Conservation (phyloP, 2,113 vertebrate species). For the Gadus macrocephalus region DNA sequence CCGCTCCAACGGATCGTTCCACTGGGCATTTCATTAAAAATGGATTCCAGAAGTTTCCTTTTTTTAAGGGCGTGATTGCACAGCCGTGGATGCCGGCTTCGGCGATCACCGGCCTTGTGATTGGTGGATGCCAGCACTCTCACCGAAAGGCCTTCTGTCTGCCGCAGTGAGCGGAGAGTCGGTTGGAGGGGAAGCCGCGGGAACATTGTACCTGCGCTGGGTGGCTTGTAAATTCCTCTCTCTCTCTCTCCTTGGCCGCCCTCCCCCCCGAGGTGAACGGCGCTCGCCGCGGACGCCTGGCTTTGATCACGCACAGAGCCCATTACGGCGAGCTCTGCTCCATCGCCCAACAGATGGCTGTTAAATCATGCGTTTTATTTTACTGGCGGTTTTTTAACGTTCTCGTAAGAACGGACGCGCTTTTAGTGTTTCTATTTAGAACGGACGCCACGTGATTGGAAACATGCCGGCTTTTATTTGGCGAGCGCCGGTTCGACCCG, state of each 20-base stretch:
- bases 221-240: conserved; percentile 59
- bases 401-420: conserved; percentile 60
- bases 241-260: conserved; percentile 32
- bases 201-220: conserved; percentile 54
- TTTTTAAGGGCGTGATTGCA: conserved; percentile 39
- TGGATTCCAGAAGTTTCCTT: conserved; percentile 35
- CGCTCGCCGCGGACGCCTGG: conserved; percentile 49
- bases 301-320: conserved; percentile 68
- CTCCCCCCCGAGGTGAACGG: conserved; percentile 43
- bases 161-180: not conserved
- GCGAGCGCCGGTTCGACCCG: no score
- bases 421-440: conserved; percentile 68
- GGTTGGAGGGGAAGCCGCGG: conserved; percentile 33
- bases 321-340: conserved; percentile 56
- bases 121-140: conserved; percentile 18
- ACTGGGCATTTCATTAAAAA: conserved; percentile 32
- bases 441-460: conserved; percentile 55
- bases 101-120: conserved; percentile 6
- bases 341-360: conserved; percentile 69
- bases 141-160: conserved; percentile 10
- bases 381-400: conserved; percentile 61
- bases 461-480: conserved; percentile 48
- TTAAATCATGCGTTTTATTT: conserved; percentile 74
- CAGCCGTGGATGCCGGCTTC: conserved; percentile 15
- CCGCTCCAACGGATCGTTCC: conserved; percentile 34